Evolutionary conservation across 2,113 vertebrate genomes (phyloP).

Genomic region (Phyllopteryx taeniolatus): DNA sequence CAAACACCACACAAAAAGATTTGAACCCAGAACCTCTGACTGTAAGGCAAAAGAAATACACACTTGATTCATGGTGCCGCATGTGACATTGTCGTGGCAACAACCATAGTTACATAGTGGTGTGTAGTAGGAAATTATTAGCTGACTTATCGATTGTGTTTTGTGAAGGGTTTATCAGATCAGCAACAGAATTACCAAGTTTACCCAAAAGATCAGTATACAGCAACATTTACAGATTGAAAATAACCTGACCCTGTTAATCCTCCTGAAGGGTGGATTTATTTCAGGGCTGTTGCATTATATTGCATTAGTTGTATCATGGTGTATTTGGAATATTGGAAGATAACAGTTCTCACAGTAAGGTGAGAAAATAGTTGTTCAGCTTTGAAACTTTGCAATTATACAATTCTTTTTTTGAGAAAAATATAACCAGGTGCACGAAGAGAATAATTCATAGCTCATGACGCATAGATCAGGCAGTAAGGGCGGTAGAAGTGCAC

Average conservation of each 20-base stretch:
- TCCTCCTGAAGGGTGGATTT: background rate
- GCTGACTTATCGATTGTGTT: background rate
- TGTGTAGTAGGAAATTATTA: background rate
- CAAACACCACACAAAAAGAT: background rate
- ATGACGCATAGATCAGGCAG: background rate
- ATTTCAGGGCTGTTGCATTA: background rate
- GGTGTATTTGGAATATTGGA: background rate
- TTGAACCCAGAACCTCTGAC: background rate
- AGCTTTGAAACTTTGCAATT: background rate
- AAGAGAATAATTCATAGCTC: conserved; percentile 9
- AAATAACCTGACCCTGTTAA: background rate
- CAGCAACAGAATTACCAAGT: background rate
- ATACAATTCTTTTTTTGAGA: background rate
- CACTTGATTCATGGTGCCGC: background rate
- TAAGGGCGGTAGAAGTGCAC: conserved; percentile 3
- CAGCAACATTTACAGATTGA: background rate
- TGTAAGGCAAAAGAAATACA: background rate
- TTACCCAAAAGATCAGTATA: background rate
- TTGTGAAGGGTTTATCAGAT: background rate
- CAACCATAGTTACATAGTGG: background rate
- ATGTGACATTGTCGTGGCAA: background rate
- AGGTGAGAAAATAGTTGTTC: background rate
- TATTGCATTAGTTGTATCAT: background rate
- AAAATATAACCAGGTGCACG: background rate
- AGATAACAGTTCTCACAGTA: background rate